Conservation (phyloP, 2,797 vertebrate species). For the Arnoldichthys spilopterus region DNA sequence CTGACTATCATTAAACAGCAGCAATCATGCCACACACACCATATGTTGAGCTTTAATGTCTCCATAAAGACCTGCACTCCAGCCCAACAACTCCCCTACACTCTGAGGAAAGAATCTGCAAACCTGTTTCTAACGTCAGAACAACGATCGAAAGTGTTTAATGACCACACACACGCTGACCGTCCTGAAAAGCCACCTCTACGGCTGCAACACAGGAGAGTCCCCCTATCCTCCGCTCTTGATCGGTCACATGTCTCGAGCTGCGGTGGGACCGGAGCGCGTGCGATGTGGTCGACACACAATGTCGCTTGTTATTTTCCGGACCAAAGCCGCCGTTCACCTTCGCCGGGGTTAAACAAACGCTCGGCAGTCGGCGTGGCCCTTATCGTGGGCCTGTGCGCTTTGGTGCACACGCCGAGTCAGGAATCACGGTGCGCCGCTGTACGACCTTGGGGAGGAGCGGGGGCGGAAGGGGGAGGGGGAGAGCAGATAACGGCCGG, state of each 20-base stretch:
- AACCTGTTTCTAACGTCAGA: neutral
- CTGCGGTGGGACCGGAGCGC: neutral
- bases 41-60: too few relatives aligned
- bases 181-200: neutral
- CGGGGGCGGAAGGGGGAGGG: constrained; percentile 1
- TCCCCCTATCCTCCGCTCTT: too few relatives aligned
- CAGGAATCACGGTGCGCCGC: constrained; percentile 49
- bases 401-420: constrained; percentile 28
- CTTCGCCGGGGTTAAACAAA: constrained; percentile 62
- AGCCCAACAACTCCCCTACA: too few relatives aligned
- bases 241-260: neutral
- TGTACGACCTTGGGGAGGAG: constrained; percentile 64
- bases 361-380: constrained; percentile 6
- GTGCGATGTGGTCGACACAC: neutral
- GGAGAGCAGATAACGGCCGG: constrained; percentile 54
- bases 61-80: too few relatives aligned
- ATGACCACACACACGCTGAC: too few relatives aligned
- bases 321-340: constrained; percentile 48
- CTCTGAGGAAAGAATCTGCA: too few relatives aligned
- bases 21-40: too few relatives aligned
- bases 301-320: neutral
- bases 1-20: too few relatives aligned
- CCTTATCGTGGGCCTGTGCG: constrained; percentile 40
- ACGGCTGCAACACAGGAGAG: neutral
- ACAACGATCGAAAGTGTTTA: neutral